Evolutionary conservation across 2,797 vertebrate genomes (phyloP).

Genomic region (Luscinia luscinia): DNA sequence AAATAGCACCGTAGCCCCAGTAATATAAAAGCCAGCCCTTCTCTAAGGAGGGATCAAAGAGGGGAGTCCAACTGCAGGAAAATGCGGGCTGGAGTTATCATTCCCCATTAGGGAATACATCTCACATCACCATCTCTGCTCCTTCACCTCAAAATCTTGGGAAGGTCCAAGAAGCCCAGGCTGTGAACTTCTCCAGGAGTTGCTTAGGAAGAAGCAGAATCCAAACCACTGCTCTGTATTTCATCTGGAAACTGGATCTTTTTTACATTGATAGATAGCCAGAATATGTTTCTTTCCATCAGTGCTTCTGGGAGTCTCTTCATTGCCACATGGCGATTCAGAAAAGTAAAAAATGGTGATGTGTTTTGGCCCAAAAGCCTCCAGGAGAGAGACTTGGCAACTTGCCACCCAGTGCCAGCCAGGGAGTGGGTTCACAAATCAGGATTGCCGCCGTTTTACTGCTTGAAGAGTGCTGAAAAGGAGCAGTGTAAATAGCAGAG

Average conservation of each 20-base stretch:
- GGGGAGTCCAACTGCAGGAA: not conserved
- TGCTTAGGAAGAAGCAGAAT: not conserved
- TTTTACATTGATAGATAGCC: not conserved
- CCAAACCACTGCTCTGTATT: not conserved
- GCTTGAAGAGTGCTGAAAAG: not conserved
- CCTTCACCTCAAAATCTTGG: not conserved
- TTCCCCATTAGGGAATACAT: not conserved
- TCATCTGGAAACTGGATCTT: not conserved
- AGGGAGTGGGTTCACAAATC: not conserved
- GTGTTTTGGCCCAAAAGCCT: not conserved
- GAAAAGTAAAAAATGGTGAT: not conserved
- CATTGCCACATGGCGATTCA: accelerated
- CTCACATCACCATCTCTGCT: not conserved
- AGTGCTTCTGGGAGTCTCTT: not conserved
- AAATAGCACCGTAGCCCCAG: not conserved
- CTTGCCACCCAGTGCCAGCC: not conserved
- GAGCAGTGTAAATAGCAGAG: not conserved
- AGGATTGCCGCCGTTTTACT: not conserved
- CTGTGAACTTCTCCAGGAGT: not conserved
- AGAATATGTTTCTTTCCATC: not conserved
- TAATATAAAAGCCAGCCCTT: not conserved
- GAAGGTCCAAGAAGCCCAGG: not conserved
- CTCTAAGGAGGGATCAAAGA: not conserved
- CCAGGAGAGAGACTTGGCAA: not conserved
- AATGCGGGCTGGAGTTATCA: not conserved